A percentile compares a stretch with the other conserved stretches of the same genome.
Conservation (phyloP, 2,797 vertebrate species). For the Oryzias sinensis region DNA sequence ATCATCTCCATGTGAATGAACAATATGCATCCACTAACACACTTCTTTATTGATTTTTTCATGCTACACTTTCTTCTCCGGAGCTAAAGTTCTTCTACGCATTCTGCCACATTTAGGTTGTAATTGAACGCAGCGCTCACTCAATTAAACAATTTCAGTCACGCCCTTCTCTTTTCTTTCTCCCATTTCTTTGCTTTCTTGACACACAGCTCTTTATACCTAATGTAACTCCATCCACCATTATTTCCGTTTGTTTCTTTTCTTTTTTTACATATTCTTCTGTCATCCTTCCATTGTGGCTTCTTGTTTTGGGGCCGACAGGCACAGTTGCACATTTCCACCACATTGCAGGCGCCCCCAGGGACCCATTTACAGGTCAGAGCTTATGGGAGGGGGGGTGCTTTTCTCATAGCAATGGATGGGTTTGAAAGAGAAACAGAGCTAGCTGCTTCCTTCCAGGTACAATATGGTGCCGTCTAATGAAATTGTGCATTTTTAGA, state of each 20-base stretch:
- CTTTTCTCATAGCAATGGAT: constrained; percentile 25
- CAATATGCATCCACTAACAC: constrained; percentile 24
- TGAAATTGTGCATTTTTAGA: constrained; percentile 10
- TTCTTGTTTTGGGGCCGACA: constrained; percentile 46
- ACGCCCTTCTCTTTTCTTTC: constrained; percentile 19
- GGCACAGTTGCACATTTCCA: constrained; percentile 44
- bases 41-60: constrained; percentile 3
- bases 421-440: constrained; percentile 12
- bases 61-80: not conserved
- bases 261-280: constrained; percentile 15
- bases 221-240: constrained; percentile 23
- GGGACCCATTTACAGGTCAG: constrained; percentile 59
- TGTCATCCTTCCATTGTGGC: constrained; percentile 10
- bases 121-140: constrained; percentile 53
- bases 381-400: constrained; percentile 29
- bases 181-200: constrained; percentile 8
- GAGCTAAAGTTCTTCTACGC: constrained; percentile 41
- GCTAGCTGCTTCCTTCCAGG: constrained; percentile 17
- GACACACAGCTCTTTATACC: constrained; percentile 16
- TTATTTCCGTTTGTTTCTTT: constrained; percentile 1
- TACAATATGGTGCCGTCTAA: constrained; percentile 2
- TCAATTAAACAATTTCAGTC: constrained; percentile 60
- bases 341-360: constrained; percentile 32
- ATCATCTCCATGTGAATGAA: constrained; percentile 12
- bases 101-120: constrained; percentile 48